Evolutionary conservation across 1,140 invertebrate species (phyloP).

Genomic region (Maniola jurtina): DNA sequence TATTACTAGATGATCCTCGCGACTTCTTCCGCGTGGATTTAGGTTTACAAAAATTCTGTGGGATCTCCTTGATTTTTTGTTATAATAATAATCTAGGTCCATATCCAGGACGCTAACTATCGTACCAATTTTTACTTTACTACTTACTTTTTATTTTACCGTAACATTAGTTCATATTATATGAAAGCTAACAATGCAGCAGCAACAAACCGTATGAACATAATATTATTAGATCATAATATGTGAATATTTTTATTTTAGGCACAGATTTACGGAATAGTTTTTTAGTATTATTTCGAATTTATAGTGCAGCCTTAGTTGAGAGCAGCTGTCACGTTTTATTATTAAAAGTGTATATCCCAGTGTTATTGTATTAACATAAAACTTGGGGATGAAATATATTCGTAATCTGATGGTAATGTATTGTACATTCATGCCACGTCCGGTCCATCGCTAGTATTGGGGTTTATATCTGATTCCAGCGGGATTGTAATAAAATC

Average conservation of each 20-base stretch:
- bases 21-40: too few species aligned
- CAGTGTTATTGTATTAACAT: slow-evolving; percentile 40
- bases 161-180: too few species aligned
- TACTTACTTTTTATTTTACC: too few species aligned
- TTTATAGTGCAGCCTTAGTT: not conserved
- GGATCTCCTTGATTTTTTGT: too few species aligned
- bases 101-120: too few species aligned
- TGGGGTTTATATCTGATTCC: slow-evolving; percentile 25
- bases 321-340: not conserved
- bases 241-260: not conserved
- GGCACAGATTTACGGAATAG: not conserved
- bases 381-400: slow-evolving; percentile 45
- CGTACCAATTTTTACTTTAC: too few species aligned
- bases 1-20: too few species aligned
- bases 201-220: too few species aligned
- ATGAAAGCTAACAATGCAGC: too few species aligned
- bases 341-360: slow-evolving; percentile 7
- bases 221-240: too few species aligned
- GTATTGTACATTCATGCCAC: slow-evolving; percentile 47
- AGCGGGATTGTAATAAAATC: slow-evolving; percentile 29
- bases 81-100: too few species aligned
- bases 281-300: not conserved
- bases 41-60: too few species aligned
- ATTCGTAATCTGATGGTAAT: slow-evolving; percentile 49
- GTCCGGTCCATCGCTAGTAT: slow-evolving; percentile 35